Percentiles rank a stretch among this genome's conserved stretches.
These are phyloP conservation scores for Tetanocera ferruginea DNA, from an alignment of 2,888 invertebrate genomes.

Conservation along the genomic window DNA sequence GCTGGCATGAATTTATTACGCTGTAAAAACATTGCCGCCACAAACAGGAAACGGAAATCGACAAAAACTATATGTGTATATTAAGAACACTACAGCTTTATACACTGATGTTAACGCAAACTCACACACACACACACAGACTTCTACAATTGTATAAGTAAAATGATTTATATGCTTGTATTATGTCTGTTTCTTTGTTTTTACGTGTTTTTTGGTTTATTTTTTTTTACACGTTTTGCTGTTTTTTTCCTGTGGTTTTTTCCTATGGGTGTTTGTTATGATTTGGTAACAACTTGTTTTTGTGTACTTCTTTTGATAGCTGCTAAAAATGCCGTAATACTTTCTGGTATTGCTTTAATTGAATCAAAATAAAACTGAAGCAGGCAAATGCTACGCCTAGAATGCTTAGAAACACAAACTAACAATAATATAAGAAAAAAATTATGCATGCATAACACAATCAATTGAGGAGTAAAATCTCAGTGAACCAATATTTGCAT, in stretches of 20 bases:
- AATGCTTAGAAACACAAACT: background rate
- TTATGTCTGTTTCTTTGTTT: background rate
- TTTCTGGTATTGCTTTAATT: constrained; percentile 3
- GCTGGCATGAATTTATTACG: background rate
- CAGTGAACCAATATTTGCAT: too few species aligned
- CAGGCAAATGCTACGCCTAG: too few species aligned
- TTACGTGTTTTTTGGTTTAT: constrained; percentile 14
- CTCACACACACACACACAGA: background rate
- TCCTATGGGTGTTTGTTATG: background rate
- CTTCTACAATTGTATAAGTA: background rate
- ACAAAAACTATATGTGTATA: background rate
- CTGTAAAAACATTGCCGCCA: background rate
- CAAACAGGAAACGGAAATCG: constrained; percentile 34
- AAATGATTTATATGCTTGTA: constrained; percentile 1
- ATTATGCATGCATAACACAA: background rate
- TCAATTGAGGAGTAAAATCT: too few species aligned
- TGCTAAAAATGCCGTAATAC: background rate
- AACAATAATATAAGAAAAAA: background rate
- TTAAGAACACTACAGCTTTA: background rate
- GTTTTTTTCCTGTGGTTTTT: constrained; percentile 6
- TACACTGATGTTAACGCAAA: background rate
- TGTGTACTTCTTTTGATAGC: too few species aligned
- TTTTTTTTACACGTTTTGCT: constrained; percentile 5
- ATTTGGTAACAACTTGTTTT: constrained; percentile 11
- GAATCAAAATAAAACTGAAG: too few species aligned